These are phyloP conservation scores for Pedionomus torquatus DNA, from an alignment of 2,113 vertebrate species.

Conservation along the genomic window DNA sequence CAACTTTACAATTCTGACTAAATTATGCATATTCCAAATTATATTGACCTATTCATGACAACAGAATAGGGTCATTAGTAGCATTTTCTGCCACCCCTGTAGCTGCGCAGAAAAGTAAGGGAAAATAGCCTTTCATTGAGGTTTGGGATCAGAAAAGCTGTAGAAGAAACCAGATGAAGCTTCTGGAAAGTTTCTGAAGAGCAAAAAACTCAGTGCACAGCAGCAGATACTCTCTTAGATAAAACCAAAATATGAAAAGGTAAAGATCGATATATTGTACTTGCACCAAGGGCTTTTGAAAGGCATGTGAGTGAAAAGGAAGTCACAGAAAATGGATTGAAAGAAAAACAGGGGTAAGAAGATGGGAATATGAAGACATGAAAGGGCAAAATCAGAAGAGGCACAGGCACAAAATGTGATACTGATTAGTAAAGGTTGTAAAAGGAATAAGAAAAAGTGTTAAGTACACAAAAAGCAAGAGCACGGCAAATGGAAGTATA, in stretches of 20 bases:
- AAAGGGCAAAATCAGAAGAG: conserved; percentile 55
- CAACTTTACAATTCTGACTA: background rate
- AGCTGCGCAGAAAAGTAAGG: background rate
- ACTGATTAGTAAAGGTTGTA: conserved; percentile 60
- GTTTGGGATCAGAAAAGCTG: background rate
- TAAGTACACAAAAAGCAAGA: conserved; percentile 61
- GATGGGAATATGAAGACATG: conserved; percentile 5
- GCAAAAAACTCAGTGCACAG: background rate
- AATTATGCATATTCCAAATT: background rate
- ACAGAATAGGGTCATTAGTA: background rate
- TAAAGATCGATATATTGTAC: conserved; percentile 26
- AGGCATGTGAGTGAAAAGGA: conserved; percentile 21
- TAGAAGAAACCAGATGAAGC: background rate
- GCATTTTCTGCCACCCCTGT: background rate
- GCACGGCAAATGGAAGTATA: conserved; percentile 58
- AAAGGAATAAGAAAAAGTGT: conserved; percentile 46
- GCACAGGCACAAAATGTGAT: conserved; percentile 48
- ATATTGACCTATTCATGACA: background rate
- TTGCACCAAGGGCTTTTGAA: conserved; percentile 18
- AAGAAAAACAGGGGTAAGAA: conserved; percentile 33
- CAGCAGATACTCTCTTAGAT: background rate
- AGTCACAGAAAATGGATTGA: conserved; percentile 44
- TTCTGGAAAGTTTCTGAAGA: conserved; percentile 25
- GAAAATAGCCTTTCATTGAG: background rate
- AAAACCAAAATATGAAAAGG: conserved; percentile 20